Base-by-base conservation (phyloP, 2,888 invertebrate genomes). In the Drosophila mayaguana region DNA sequence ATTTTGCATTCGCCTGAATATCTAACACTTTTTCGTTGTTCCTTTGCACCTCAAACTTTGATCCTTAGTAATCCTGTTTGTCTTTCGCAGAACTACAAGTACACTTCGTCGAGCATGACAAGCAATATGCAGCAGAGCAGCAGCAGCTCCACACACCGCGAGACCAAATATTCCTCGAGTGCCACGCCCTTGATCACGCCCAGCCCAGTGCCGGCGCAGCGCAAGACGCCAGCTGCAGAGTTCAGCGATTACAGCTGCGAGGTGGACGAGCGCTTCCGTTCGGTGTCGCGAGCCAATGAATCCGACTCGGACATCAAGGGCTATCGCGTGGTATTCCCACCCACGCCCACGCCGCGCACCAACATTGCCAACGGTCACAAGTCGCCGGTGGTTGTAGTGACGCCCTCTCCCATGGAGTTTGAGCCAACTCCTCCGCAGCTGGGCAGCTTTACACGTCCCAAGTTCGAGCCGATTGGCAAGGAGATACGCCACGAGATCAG, bases 181-280 rank as follows among this genome's bases (percentile, higher is more conserved):
- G 70, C 38, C 12, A 20, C 63, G 45, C 82, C 79, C 1, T 14
- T 81, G 77, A 91, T 93, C 3, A 94, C 94, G 55, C 94, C 94
- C 28, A 95, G 94, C 91, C 95, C 95, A 63, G 76, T 91, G 55
- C 78, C 91, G 9, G 95, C 95, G 28, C 95, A 94, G 92, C 80
- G 87, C 16, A 92, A 91, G 62, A 91, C 91, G 3, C 92, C 92
- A 0, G 91, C 91, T 3, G 63, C 90, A 0, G 92, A 93, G 38
- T 96, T 96, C 91, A 96, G 95, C 87, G 96, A 96, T 89, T 96
- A 96, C 88, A 95, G 96, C 92, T 96, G 96, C 86, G 96, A 96
- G 88, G 94, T 95, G 74, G 96, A 95, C 70, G 94, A 94, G 63
- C 94, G 94, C 77, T 95, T 95, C 86, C 94, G 94, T 63, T 94